Base-by-base conservation (phyloP, 2,797 vertebrate genomes). In the Cossypha heuglini region DNA sequence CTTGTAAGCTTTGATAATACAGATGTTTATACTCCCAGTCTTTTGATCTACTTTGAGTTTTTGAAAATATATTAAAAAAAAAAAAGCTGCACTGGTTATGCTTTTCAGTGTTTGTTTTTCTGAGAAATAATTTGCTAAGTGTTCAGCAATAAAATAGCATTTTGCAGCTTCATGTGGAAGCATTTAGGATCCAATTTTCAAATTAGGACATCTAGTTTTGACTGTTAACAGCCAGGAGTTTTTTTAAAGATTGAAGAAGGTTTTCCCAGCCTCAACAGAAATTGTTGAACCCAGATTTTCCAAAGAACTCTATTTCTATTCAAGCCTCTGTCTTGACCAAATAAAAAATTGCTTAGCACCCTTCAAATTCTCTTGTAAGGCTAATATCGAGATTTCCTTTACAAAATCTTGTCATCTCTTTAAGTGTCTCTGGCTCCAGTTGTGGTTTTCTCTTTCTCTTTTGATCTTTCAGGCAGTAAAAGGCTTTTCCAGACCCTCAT, bases 101-200 rank as follows among this genome's bases (percentile, higher is more conserved):
- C 10, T 72, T 88, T 88, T 75, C 62, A 37, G 40, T 74, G 14
- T 74, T 87, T 51, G 11, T 37, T 94, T 88, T 43, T 43, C 37
- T 67, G 37, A 55, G 11, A 19, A 84, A 73, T 66, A 64, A 66
- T 73, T 92, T 94, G 12, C 33, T 93, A 88, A 54, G 21, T 43
- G 12, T 62, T 83, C 51, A 57, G 10, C 68, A 66, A 72, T 77
- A 57, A 81, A 73, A 78, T 69, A 52, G 17, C 86, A 28, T 68
- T 35, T 72, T 75, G 57, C 71, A 77, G 58, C 43, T 88, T 80
- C 9, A 42, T 31, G 25, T 78, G 43, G 76, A 86, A 94, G 52
- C 35, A 73, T 78, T 95, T 81, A 63, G 43, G 11, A 86, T 75
- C 29, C 73, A 86, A n/a, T 95, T 94, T 94, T 94, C 93, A 86